Percentiles rank a stretch among this genome's conserved stretches.
Conservation (phyloP, 37 sponge, comb jelly and placozoan genomes). For the Chondrilla cf. caribensis region DNA sequence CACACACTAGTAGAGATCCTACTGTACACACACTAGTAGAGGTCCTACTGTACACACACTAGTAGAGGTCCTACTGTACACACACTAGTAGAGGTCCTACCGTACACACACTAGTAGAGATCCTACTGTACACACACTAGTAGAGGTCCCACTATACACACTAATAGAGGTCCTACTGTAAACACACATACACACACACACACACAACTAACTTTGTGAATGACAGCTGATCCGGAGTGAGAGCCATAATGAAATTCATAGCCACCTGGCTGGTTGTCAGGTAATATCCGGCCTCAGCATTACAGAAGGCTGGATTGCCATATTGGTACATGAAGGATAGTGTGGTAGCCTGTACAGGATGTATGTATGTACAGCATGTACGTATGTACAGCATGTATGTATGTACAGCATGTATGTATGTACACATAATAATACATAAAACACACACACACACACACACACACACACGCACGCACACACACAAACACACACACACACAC, state of each 20-base stretch:
- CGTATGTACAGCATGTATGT: background rate
- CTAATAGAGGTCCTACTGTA: background rate
- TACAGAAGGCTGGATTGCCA: conserved; percentile 42
- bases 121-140: too few species aligned
- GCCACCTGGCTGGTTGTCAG: conserved; percentile 69
- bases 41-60: too few species aligned
- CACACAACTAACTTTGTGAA: conserved; percentile 10
- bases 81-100: too few species aligned
- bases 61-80: too few species aligned
- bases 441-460: too few species aligned
- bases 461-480: too few species aligned
- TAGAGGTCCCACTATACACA: too few species aligned
- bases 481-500: too few species aligned
- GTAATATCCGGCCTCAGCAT: conserved; percentile 77
- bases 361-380: background rate
- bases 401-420: background rate
- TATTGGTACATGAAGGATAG: conserved; percentile 68
- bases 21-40: background rate
- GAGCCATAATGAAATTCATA: conserved; percentile 46
- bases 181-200: background rate
- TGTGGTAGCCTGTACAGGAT: conserved; percentile 58
- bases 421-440: background rate
- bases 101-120: too few species aligned
- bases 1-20: background rate
- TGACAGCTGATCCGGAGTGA: conserved; percentile 31